Evolutionary conservation across 1,140 invertebrate genomes (phyloP), one percentile per base, ranked within the genome.

Genomic region (roundworm (Caenorhabditis elegans)): DNA sequence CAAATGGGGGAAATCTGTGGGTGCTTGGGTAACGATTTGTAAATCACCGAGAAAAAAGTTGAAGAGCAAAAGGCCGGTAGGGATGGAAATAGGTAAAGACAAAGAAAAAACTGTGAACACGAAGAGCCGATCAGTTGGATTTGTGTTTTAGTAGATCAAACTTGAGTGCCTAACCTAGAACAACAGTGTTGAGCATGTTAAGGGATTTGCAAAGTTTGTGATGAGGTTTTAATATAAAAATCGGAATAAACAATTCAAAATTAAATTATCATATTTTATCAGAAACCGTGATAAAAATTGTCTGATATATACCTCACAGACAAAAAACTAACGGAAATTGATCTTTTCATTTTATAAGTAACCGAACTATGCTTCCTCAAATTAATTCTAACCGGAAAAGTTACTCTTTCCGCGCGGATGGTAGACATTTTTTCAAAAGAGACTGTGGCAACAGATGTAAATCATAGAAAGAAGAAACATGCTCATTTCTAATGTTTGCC

Each of bases 401-500:
- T 65, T 34, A 65, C 55, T 65, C 28, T 65, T 53, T 65, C 55
- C 55, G 55, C 28, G 28, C 55, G 55, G 55, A 65, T 34, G 34
- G 55, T 65, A 36, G 49, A 10, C 28, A 43, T n/a, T 65, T 36
- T 65, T 65, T n/a, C 28, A 36, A 65, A 65, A 26, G 51, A 43
- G 15, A 43, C 5, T 5, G 15, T 43, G 6, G 39, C 39, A 8
- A 43, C 5, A 15, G 39, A 15, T 5, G 39, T 5, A 15, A 15
- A 15, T 5, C 6, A 43, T 5, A 43, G 31, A 65, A 4, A 65
- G 17, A 65, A 34, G 55, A 31, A 65, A 36, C 55, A 65, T 65
- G 55, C 55, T 65, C 26, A 65, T 65, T 65, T 36, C 55, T 17
- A 65, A 65, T 65, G 31, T 65, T 65, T 65, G 17, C 55, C 55